Base-by-base conservation (phyloP, 1,140 invertebrate genomes). In the Amyelois transitella region DNA sequence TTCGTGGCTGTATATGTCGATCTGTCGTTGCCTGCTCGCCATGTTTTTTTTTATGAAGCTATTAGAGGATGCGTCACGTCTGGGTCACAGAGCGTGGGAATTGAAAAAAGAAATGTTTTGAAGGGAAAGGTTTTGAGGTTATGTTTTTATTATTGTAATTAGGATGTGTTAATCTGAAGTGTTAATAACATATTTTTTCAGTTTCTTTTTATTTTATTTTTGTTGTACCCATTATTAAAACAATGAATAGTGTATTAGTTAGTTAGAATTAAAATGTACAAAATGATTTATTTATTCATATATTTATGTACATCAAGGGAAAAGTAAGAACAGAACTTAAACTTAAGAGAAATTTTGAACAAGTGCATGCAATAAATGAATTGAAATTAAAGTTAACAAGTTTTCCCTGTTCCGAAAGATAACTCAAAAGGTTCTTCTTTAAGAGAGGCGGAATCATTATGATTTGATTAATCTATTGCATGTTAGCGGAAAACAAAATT, bases 1-100 rank as follows among this genome's bases (percentile, higher is more conserved):
- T 52, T 52, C n/a, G 28, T 52, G 28, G 28, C 32, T 52, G 51
- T 25, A 52, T 20, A 6, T 24, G 48, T n/a, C 48, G 45, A 8
- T 10, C 1, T 52, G 2, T 25, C 50, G n/a, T 43, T 44, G 56
- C 24, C 45, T 10, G 51, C 49, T n/a, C 51, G 51, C 51, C 56
- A 58, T 53, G 20, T 58, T 58, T n/a, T 43, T n/a, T n/a, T 54
- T 51, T 55, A 60, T 60, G 25, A 60, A 60, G 58, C 50, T 55
- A 60, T 60, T 55, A 55, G 43, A 48, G 7, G 14, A 45, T 17
- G 20, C 55, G 49, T 48, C 25, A 25, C 14, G 55, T 5, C 38
- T 57, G 51, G 45, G 51, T 53, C 44, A 32, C 51, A 22, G 48
- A 18, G 19, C 56, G 58, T 60, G 58, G 58, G 58, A 60, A 60